Evolutionary conservation across 2,888 invertebrate genomes (phyloP), one percentile per base, ranked within the genome.

Genomic region (Chymomyza amoena): DNA sequence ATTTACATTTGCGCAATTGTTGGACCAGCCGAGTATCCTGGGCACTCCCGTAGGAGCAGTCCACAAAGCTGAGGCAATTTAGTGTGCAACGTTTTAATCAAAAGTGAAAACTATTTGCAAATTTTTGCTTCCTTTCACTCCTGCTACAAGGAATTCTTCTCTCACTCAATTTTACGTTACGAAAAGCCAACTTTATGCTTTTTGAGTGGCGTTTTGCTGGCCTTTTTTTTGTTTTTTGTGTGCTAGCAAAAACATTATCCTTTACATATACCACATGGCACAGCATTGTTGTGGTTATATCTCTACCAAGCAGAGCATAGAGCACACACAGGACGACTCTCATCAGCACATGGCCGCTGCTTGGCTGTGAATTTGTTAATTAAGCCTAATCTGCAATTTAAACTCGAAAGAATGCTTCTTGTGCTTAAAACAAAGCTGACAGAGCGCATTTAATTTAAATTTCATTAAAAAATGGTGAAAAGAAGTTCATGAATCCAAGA

Each of bases 371-470:
- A 84, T 84, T 84, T 88, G 88, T 84, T 84, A 84, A 84, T 84
- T 84, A 86, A 84, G 88, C 84, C 77, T 84, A 84, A 84, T 84
- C 88, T 78, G 83, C 87, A 83, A 83, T 83, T 88, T 75, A 76
- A 76, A 77, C 75, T 64, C 60, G 52, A 68, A 75, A 76, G 76
- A 75, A 75, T 75, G 76, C 51, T 10, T 45, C 51, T 10, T 45
- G 13, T 45, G 39, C 39, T 45, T 45, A 45, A 45, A 45, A 45
- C 39, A 45, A 13, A 45, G 39, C 39, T 45, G 39, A 45, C 39
- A 13, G 39, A 45, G 36, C 39, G 39, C 39, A 45, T 45, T 45
- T 45, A 45, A 45, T 45, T 45, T 45, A 45, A 45, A 45, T 45
- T 45, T 45, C 39, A 45, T 45, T 45, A 13, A 13, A 6, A 45